These are phyloP conservation scores for Caenorhabditis sp. DNA, from an alignment of 2,888 invertebrate genomes.

Conservation along the genomic window DNA sequence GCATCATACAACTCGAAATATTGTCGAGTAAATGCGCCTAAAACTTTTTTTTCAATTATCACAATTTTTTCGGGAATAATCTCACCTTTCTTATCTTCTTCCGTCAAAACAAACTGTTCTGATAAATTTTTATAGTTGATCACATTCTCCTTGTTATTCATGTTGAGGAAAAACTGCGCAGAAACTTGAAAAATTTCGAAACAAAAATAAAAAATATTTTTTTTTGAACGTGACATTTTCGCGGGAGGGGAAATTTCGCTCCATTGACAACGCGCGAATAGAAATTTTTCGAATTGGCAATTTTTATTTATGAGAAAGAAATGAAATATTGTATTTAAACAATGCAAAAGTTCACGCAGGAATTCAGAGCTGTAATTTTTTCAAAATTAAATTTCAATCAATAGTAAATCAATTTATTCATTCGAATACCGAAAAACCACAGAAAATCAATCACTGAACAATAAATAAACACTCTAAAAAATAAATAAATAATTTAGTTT, in stretches of 20 bases:
- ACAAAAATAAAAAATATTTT: neutral
- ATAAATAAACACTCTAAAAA: neutral
- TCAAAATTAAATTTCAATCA: too few relatives aligned
- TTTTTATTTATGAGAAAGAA: neutral
- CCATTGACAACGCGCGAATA: neutral
- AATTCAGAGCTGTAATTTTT: too few relatives aligned
- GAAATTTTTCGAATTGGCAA: neutral
- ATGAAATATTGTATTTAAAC: neutral
- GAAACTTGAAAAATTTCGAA: neutral
- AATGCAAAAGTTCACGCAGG: too few relatives aligned
- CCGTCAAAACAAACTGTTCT: conserved; percentile 18
- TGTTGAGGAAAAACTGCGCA: too few relatives aligned
- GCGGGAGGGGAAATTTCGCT: neutral
- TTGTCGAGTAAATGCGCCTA: conserved; percentile 41
- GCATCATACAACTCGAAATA: conserved; percentile 45
- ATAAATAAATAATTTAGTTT: neutral
- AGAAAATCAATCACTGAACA: neutral
- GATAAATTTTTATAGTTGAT: conserved; percentile 32
- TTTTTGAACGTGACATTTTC: neutral
- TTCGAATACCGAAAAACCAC: neutral
- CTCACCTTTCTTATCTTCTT: conserved; percentile 30
- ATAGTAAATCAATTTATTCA: neutral
- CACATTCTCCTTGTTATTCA: conserved; percentile 8
- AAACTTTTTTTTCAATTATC: too few relatives aligned
- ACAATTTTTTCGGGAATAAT: neutral